Conservation (phyloP, 1,140 invertebrate species). For the Drosophila jambulina region DNA sequence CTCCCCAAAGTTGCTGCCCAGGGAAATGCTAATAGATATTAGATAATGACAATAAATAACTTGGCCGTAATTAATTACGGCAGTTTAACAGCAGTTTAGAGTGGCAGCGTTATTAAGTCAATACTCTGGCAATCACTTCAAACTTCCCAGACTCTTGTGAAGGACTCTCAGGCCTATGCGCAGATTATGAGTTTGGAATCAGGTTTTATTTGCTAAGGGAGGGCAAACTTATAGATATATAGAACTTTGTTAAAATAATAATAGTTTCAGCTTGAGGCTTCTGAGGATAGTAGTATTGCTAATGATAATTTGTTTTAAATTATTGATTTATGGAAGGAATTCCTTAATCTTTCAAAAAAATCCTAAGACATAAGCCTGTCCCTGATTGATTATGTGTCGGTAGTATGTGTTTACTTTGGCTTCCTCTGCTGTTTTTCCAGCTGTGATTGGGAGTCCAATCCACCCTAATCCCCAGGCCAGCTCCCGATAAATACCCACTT, state of each 20-base stretch:
- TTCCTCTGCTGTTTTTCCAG: background rate
- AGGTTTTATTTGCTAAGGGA: background rate
- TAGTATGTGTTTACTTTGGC: background rate
- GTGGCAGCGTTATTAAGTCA: constrained; percentile 59
- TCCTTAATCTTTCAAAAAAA: too few species aligned
- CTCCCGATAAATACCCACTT: constrained; percentile 18
- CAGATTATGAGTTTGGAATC: background rate
- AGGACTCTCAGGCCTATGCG: background rate
- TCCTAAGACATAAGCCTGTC: too few species aligned
- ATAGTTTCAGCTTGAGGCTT: background rate
- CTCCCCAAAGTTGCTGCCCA: constrained; percentile 8
- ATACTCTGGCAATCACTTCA: constrained; percentile 42
- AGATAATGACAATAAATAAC: constrained; percentile 77
- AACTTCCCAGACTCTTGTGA: background rate
- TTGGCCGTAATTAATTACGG: constrained; percentile 71
- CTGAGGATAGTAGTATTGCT: background rate
- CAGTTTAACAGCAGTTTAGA: constrained; percentile 58
- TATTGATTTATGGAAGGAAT: too few species aligned
- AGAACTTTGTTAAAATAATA: background rate
- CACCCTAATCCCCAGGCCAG: background rate
- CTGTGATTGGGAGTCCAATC: background rate
- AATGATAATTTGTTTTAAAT: too few species aligned
- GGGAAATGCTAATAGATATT: constrained; percentile 68
- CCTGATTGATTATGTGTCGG: too few species aligned
- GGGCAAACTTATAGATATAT: background rate